Evolutionary conservation across 1,140 invertebrate genomes (phyloP).

Genomic region (Cotesia glomerata): DNA sequence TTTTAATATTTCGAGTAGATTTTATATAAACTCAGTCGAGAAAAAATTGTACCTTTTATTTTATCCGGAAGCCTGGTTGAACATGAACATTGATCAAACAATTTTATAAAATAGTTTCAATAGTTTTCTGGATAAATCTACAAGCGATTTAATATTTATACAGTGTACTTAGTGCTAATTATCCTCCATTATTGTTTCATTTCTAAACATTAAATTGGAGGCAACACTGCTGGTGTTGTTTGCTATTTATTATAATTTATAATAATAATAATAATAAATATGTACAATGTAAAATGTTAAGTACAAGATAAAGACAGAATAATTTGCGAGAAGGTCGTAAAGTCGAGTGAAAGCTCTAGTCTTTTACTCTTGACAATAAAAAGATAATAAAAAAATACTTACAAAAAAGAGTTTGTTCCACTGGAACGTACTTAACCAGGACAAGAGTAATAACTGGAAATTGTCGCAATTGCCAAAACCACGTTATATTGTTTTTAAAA

Average conservation of each 20-base stretch:
- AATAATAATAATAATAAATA: not conserved
- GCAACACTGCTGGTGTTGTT: not conserved
- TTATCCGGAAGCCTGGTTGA: not conserved
- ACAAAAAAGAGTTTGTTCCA: not conserved
- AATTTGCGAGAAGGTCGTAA: slow-evolving; percentile 17
- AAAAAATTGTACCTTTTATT: not conserved
- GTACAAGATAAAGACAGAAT: not conserved
- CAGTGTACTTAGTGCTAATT: too few relatives aligned
- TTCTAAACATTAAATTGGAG: too few relatives aligned
- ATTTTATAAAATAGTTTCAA: too few relatives aligned
- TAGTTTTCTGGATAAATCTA: too few relatives aligned
- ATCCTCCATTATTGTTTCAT: too few relatives aligned
- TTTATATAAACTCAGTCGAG: not conserved
- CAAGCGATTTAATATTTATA: too few relatives aligned
- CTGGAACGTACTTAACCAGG: not conserved
- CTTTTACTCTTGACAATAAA: slow-evolving; percentile 13
- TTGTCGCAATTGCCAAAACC: slow-evolving; percentile 3
- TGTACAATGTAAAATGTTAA: not conserved
- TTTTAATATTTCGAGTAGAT: not conserved
- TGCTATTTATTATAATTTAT: not conserved
- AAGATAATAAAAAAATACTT: not conserved
- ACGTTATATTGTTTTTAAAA: not conserved
- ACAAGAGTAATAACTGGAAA: not conserved
- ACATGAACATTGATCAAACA: too few relatives aligned
- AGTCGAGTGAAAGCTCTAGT: slow-evolving; percentile 17